A percentile compares a stretch with the other conserved stretches of the same genome.
These are phyloP conservation scores for Stictocephala bisonia DNA, from an alignment of 2,888 invertebrate genomes.

Conservation along the genomic window DNA sequence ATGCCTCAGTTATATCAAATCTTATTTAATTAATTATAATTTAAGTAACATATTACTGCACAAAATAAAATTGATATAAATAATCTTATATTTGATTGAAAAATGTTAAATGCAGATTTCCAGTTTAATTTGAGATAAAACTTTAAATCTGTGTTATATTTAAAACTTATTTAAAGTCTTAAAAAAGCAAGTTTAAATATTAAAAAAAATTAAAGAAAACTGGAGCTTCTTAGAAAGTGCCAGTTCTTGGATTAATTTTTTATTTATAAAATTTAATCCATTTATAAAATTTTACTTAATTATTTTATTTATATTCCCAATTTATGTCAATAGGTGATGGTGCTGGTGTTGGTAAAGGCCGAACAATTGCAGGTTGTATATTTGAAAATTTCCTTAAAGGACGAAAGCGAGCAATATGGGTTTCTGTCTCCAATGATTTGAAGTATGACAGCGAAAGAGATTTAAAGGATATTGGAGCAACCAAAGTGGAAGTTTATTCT, in stretches of 20 bases:
- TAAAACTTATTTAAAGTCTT: too few species aligned
- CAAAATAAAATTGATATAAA: too few species aligned
- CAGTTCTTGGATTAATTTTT: not conserved
- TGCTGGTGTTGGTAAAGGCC: conserved; percentile 97
- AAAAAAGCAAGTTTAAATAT: too few species aligned
- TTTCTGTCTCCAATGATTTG: conserved; percentile 98
- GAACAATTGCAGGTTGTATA: conserved; percentile 98
- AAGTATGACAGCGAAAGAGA: conserved; percentile 98
- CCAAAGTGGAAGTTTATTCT: conserved; percentile 85
- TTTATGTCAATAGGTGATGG: conserved; percentile 81
- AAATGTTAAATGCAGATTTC: too few species aligned
- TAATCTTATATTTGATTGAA: too few species aligned
- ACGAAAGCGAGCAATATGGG: conserved; percentile 96
- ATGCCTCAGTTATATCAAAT: too few species aligned
- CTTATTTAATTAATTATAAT: too few species aligned
- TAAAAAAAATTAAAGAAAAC: too few species aligned
- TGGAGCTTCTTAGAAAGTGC: not conserved
- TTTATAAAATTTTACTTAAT: conserved; percentile 16
- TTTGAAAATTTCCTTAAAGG: conserved; percentile 96
- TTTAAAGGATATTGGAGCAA: conserved; percentile 93
- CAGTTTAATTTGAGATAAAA: too few species aligned
- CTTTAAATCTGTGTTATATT: too few species aligned
- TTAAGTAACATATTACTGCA: too few species aligned
- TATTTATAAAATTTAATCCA: not conserved
- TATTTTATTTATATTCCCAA: conserved; percentile 6